phyloP scores from a whole-genome alignment of 2,888 invertebrate species.

The Micoletzkya japonica region DNA sequence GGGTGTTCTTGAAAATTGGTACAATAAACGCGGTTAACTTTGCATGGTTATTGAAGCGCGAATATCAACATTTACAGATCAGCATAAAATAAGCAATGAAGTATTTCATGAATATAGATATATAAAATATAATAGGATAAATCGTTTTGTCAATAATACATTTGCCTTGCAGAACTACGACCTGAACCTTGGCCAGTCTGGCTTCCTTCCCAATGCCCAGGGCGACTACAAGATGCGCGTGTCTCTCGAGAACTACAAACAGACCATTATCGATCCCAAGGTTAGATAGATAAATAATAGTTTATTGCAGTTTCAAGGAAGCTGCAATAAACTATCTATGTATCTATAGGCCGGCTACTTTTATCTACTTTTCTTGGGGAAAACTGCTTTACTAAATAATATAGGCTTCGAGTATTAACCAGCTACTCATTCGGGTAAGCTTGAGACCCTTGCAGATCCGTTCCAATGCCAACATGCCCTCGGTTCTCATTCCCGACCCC shows the following conservation, averaged over 20 bases:
- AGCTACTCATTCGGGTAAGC: background rate
- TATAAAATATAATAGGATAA: background rate
- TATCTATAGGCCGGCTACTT: background rate
- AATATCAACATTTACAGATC: no score
- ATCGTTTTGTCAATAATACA: background rate
- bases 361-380: background rate
- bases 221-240: slow-evolving; percentile 61
- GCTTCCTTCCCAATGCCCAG: slow-evolving; percentile 45
- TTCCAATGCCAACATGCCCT: slow-evolving; percentile 58
- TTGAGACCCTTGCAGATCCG: slow-evolving; percentile 31
- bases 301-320: background rate
- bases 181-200: slow-evolving; percentile 40
- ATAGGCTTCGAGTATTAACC: no score
- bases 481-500: slow-evolving; percentile 44
- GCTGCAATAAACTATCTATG: background rate
- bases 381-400: no score
- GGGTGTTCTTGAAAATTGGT: no score
- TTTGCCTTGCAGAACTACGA: slow-evolving; percentile 36
- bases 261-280: slow-evolving; percentile 64
- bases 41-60: no score
- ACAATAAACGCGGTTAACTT: no score
- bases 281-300: slow-evolving; percentile 35
- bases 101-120: no score
- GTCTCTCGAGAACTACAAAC: slow-evolving; percentile 59
- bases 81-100: no score